Base-by-base conservation (phyloP, 2,113 vertebrate species). In the Charadrius vociferus region DNA sequence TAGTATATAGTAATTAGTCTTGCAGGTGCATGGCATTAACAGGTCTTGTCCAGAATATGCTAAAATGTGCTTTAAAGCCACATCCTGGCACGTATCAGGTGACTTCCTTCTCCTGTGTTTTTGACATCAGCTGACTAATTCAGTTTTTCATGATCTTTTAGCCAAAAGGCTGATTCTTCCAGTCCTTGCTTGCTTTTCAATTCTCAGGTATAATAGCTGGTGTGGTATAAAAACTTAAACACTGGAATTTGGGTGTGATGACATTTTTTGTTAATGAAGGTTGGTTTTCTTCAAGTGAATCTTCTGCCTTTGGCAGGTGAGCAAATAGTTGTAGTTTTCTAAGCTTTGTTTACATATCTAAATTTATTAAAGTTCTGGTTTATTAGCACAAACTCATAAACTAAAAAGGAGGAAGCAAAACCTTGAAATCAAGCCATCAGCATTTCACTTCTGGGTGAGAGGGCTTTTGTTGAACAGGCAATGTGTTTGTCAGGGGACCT, bases 401-500 rank as follows among this genome's bases (percentile, higher is more conserved):
- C 15, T 66, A n/a, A 79, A 71, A 85, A 49, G 45, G 8, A 82
- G 6, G 22, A 43, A 78, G 61, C 32, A 90, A 73, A 74, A 41
- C 45, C 26, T 43, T 73, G 49, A 83, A 77, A 26, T 59, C 9
- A 30, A 66, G 13, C 17, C 10, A 50, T 72, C 32, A 68, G 8
- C 43, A 27, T 71, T 82, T 83, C 24, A 16, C 9, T 84, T 91
- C 19, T 81, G 32, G 5, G 63, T 79, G 47, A 67, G 43, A 72
- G 6, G 17, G 18, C 21, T 89, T 89, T 81, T 6, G 3, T 63
- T 83, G 59, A 78, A 37, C 4, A 12, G 30, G 27, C 39, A 37
- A 2, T 10, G 12, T 1, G 0, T 59, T 63, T 45, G 4, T 82
- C 27, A 56, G 6, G 24, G 49, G 24, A 34, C 8, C 9, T 70